Conservation (phyloP, 2,113 vertebrate genomes). For the Ictalurus furcatus region DNA sequence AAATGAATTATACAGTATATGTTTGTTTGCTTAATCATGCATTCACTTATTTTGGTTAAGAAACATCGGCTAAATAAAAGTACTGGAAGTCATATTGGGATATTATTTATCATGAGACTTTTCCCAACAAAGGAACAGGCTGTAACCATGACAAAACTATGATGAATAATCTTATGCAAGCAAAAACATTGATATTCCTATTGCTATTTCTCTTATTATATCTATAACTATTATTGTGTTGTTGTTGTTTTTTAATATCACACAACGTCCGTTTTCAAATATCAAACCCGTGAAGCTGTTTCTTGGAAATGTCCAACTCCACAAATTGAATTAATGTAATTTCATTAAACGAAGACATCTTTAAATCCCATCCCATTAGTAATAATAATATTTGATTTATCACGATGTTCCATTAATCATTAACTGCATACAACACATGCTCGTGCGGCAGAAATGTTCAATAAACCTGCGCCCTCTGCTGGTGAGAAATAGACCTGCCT, state of each 20-base stretch:
- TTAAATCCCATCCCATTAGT: neutral
- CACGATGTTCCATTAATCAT: neutral
- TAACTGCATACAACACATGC: neutral
- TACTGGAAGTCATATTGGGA: neutral
- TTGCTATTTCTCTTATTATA: neutral
- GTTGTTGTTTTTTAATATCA: neutral
- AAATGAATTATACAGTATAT: too few relatives aligned
- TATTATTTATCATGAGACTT: neutral
- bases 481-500: neutral
- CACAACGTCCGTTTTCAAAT: neutral
- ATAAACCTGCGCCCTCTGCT: constrained; percentile 11
- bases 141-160: neutral
- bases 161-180: neutral
- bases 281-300: neutral
- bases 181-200: neutral
- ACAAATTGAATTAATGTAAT: neutral
- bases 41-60: neutral
- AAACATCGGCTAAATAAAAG: neutral
- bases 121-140: neutral
- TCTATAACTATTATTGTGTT: neutral
- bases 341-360: neutral
- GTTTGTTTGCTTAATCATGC: neutral
- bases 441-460: neutral
- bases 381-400: neutral
- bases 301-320: neutral